Percentiles rank a stretch among this genome's conserved stretches.
These are phyloP conservation scores for Dunckerocampus dactyliophorus DNA, from an alignment of 2,113 vertebrate genomes.

Conservation along the genomic window DNA sequence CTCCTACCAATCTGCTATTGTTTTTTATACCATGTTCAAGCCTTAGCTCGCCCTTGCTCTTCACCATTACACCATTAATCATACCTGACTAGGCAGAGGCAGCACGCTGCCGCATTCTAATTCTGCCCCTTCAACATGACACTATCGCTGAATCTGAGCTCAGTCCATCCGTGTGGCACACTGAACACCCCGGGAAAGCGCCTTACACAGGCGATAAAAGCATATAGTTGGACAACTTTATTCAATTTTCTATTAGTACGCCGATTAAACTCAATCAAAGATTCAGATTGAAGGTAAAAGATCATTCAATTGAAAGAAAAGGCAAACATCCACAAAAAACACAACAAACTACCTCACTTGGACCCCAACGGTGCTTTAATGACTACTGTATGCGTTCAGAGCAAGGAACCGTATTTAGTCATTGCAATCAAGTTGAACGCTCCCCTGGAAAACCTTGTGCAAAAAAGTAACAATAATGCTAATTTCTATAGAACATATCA, in stretches of 20 bases:
- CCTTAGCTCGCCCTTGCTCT: conserved; percentile 52
- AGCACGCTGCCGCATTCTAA: conserved; percentile 41
- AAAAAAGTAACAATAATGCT: too few species aligned
- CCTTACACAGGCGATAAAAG: conserved; percentile 26
- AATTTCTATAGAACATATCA: too few species aligned
- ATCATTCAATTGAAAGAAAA: conserved; percentile 22
- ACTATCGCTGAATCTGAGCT: conserved; percentile 44
- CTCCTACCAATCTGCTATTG: conserved; percentile 47
- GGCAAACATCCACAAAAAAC: conserved; percentile 8
- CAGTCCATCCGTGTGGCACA: conserved; percentile 42
- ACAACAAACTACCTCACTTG: neutral
- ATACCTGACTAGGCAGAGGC: conserved; percentile 52
- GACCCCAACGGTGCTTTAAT: too few species aligned
- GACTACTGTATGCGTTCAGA: too few species aligned
- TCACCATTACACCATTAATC: conserved; percentile 57
- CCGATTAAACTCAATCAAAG: conserved; percentile 40
- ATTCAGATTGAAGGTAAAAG: conserved; percentile 20
- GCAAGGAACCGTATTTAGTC: too few species aligned
- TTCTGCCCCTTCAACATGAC: conserved; percentile 31
- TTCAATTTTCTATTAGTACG: conserved; percentile 48
- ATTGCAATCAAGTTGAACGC: too few species aligned
- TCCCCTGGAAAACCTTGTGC: too few species aligned
- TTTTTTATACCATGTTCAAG: conserved; percentile 49
- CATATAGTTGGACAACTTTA: conserved; percentile 40
- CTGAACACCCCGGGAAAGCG: conserved; percentile 28